Conservation (phyloP, 2,888 invertebrate genomes). For the Synergus itoensis region DNA sequence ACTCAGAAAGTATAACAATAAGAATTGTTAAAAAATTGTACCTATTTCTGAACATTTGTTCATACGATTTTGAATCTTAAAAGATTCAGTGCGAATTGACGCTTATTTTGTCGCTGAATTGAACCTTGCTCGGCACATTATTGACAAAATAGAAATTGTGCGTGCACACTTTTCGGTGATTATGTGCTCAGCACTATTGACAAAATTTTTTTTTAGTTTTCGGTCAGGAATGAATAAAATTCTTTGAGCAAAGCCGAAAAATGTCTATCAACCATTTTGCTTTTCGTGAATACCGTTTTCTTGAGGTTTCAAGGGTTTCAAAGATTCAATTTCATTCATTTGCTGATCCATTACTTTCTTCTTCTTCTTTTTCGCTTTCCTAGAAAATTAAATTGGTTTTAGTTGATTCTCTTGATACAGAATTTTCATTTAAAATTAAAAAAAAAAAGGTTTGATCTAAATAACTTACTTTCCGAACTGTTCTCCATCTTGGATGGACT, state of each 20-base stretch:
- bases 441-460: background rate
- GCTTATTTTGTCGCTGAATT: background rate
- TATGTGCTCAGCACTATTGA: background rate
- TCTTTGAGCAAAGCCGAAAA: constrained; percentile 13
- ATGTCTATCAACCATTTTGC: constrained; percentile 66
- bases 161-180: background rate
- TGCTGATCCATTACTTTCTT: constrained; percentile 67
- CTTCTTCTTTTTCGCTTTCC: constrained; percentile 61
- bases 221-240: constrained; percentile 36
- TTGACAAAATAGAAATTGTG: constrained; percentile 13
- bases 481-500: constrained; percentile 84
- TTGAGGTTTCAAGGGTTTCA: constrained; percentile 68
- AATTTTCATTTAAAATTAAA: background rate
- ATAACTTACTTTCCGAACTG: constrained; percentile 80
- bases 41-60: constrained; percentile 12
- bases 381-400: constrained; percentile 11
- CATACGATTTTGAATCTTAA: background rate
- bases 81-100: constrained; percentile 6
- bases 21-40: background rate
- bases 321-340: constrained; percentile 65
- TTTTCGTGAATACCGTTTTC: constrained; percentile 72
- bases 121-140: constrained; percentile 8
- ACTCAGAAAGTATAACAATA: background rate
- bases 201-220: background rate
- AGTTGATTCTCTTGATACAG: too few species aligned